These are phyloP conservation scores for Megaceryle torquata DNA, from an alignment of 2,113 vertebrate species.

Conservation along the genomic window DNA sequence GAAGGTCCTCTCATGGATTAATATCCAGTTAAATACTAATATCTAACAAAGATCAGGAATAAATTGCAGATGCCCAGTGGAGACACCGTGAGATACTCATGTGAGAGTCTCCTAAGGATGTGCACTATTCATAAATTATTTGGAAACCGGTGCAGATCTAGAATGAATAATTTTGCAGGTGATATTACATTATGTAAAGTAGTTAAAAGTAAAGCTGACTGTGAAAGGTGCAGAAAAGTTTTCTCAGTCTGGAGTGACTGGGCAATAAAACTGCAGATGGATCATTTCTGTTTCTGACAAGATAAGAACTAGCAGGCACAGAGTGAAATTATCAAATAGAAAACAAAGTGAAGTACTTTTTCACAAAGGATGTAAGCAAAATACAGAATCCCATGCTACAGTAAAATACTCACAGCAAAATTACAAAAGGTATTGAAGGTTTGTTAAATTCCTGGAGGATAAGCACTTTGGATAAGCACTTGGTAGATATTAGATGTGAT, in stretches of 20 bases:
- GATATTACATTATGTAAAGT: not conserved
- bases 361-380: not conserved
- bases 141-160: not conserved
- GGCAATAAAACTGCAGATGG: not conserved
- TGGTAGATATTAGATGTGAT: not conserved
- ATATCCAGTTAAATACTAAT: not conserved
- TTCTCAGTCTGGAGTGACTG: not conserved
- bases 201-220: not conserved
- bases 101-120: not conserved
- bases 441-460: not conserved
- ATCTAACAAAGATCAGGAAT: not conserved
- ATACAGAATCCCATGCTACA: not conserved
- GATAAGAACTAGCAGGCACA: not conserved
- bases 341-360: not conserved
- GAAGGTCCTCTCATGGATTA: not conserved
- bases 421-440: not conserved
- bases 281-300: not conserved
- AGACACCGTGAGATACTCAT: not conserved
- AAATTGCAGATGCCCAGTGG: not conserved
- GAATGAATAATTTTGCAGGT: not conserved
- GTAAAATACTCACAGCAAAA: not conserved
- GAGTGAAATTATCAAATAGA: not conserved
- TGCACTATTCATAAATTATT: not conserved
- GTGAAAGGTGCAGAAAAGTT: not conserved
- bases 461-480: not conserved